Evolutionary conservation across 2,797 vertebrate genomes (phyloP).

Genomic region (Garrulus glandarius): DNA sequence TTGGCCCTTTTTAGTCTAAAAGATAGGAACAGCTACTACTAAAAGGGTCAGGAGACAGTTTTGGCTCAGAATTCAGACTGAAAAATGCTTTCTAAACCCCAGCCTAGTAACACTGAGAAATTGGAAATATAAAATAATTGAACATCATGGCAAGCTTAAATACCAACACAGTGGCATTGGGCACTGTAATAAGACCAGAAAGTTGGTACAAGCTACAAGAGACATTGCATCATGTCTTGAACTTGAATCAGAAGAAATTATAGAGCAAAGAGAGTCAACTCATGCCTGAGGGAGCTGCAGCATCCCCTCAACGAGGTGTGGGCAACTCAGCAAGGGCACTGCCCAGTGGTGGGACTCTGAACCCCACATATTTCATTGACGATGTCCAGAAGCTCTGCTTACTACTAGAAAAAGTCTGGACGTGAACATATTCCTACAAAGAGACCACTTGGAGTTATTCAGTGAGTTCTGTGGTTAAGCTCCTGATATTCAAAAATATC

Average conservation of each 20-base stretch:
- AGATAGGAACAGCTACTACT: background rate
- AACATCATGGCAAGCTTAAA: conserved; percentile 8
- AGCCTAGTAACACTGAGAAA: background rate
- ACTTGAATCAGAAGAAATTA: background rate
- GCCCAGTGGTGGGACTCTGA: background rate
- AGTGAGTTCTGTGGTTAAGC: background rate
- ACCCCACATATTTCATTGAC: background rate
- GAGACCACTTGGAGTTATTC: background rate
- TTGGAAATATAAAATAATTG: background rate
- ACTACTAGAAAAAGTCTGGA: background rate
- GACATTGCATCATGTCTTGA: background rate
- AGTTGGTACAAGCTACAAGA: background rate
- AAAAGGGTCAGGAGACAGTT: background rate
- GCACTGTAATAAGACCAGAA: background rate
- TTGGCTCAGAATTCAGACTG: conserved; percentile 42
- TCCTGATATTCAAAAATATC: background rate
- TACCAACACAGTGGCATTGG: background rate
- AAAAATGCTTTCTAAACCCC: conserved; percentile 1
- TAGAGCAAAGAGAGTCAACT: background rate
- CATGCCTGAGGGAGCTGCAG: background rate
- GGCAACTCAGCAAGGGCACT: background rate
- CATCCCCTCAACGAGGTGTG: background rate
- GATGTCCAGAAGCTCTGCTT: background rate
- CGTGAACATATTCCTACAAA: background rate
- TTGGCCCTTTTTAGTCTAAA: conserved; percentile 49